These are phyloP conservation scores for Neelides sp. DNA, from an alignment of 1,140 invertebrate species.

Conservation along the genomic window DNA sequence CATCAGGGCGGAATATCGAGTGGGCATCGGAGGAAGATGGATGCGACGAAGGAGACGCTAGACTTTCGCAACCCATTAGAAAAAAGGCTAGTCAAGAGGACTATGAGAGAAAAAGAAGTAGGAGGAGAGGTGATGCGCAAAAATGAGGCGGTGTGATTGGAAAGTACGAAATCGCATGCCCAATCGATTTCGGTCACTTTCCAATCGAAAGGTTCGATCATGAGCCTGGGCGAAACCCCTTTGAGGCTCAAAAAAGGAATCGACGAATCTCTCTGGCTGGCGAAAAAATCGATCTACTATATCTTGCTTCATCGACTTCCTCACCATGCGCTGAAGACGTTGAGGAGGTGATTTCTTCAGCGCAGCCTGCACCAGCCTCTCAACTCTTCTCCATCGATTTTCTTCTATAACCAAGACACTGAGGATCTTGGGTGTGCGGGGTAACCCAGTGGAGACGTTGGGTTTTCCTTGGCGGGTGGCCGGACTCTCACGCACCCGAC, in stretches of 20 bases:
- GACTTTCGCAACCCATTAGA: no score
- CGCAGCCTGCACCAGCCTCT: slow-evolving; percentile 20
- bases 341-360: slow-evolving; percentile 22
- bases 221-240: slow-evolving; percentile 29
- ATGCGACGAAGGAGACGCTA: not conserved
- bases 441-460: no score
- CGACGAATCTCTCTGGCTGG: slow-evolving; percentile 22
- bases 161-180: slow-evolving; percentile 26
- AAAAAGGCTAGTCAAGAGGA: not conserved
- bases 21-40: not conserved
- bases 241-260: slow-evolving; percentile 30
- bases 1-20: not conserved
- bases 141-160: slow-evolving; percentile 23
- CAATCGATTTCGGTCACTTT: slow-evolving; percentile 29
- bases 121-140: slow-evolving; percentile 16
- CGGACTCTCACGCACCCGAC: no score
- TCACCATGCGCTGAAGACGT: slow-evolving; percentile 31
- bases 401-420: slow-evolving; percentile 9
- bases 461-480: no score
- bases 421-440: not conserved
- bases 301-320: slow-evolving; percentile 31
- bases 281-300: slow-evolving; percentile 31
- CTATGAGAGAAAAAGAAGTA: not conserved
- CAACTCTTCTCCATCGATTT: slow-evolving; percentile 30
- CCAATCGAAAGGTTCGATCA: slow-evolving; percentile 30